These are phyloP conservation scores for Cryptus armator DNA, from an alignment of 2,888 invertebrate genomes.

Conservation along the genomic window DNA sequence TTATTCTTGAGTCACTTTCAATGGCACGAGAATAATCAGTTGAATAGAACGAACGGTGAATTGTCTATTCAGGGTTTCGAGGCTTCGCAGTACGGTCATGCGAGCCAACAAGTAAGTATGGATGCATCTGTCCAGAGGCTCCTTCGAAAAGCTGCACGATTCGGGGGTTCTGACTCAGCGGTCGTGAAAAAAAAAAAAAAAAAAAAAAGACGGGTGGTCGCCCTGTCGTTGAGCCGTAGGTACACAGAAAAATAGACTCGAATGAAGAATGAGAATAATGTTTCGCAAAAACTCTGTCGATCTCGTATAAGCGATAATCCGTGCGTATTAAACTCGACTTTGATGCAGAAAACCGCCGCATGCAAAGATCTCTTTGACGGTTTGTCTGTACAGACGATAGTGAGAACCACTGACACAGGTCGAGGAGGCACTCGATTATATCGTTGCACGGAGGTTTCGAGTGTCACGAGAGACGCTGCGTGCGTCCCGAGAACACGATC, in stretches of 20 bases:
- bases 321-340: not conserved
- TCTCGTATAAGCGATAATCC: not conserved
- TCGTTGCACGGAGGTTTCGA: slow-evolving; percentile 70
- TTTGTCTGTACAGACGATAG: not conserved
- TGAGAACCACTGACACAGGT: slow-evolving; percentile 63
- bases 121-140: slow-evolving; percentile 17
- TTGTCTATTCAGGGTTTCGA: slow-evolving; percentile 9
- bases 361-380: not conserved
- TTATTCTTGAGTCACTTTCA: not conserved
- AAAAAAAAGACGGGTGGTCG: not conserved
- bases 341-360: not conserved
- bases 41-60: not conserved
- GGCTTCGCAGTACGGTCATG: not conserved
- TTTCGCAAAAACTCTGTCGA: not conserved
- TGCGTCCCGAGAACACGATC: slow-evolving; percentile 33
- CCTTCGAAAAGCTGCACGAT: slow-evolving; percentile 9
- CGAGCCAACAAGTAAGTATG: not conserved
- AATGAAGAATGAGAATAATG: not conserved
- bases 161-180: not conserved
- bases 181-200: not conserved
- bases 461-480: slow-evolving; percentile 54
- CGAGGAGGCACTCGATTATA: slow-evolving; percentile 74
- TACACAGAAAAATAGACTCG: not conserved
- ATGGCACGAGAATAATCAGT: not conserved
- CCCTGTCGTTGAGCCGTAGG: not conserved